Percentiles rank a stretch among this genome's conserved stretches.
Conservation (phyloP, 2,888 invertebrate genomes). For the Catocala sponsa region DNA sequence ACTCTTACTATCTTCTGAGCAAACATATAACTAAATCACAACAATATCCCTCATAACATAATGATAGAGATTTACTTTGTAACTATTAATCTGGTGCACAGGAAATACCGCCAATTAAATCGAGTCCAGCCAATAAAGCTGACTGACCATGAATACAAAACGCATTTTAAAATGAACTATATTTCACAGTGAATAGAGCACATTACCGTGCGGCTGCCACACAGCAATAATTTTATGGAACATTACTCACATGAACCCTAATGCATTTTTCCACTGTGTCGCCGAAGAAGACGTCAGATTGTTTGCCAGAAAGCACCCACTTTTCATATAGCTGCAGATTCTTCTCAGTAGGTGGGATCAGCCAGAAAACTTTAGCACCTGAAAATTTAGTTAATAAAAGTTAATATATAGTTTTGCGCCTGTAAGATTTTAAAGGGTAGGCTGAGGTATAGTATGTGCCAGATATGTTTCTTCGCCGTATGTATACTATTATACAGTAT, state of each 20-base stretch:
- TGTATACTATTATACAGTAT: too few relatives aligned
- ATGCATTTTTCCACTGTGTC: conserved; percentile 98
- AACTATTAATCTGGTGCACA: not conserved
- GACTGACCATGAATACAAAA: not conserved
- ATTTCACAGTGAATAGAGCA: not conserved
- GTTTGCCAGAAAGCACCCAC: conserved; percentile 98
- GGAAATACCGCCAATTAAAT: conserved; percentile 17
- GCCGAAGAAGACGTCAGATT: conserved; percentile 98
- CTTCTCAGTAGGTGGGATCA: conserved; percentile 98
- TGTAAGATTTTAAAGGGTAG: too few relatives aligned
- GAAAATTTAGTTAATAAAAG: conserved; percentile 55
- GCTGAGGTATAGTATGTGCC: too few relatives aligned
- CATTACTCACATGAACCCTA: conserved; percentile 89
- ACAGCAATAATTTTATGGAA: not conserved
- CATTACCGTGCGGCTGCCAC: not conserved
- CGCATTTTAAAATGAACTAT: not conserved
- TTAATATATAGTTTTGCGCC: not conserved
- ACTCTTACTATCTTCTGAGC: too few relatives aligned
- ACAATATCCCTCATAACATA: not conserved
- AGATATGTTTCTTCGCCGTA: too few relatives aligned
- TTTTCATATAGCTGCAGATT: conserved; percentile 97
- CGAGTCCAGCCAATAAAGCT: conserved; percentile 12
- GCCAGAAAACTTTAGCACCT: conserved; percentile 99
- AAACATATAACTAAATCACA: not conserved
- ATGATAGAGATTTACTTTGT: not conserved